Percentiles rank a stretch among this genome's conserved stretches.
Evolutionary conservation across 2,888 invertebrate species (phyloP).

Genomic region (Rotaria socialis): DNA sequence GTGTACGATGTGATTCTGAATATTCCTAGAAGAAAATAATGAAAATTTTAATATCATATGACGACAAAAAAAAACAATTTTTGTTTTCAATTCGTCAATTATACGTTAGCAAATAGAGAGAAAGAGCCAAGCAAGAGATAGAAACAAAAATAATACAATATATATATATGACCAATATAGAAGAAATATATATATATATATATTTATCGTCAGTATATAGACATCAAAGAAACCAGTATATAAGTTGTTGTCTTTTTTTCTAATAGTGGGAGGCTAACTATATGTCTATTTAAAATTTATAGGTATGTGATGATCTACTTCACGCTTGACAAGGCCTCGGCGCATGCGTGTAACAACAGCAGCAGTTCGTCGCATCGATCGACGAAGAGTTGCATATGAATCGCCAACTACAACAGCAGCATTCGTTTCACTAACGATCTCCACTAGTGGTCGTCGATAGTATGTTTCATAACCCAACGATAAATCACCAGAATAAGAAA

Average conservation of each 20-base stretch:
- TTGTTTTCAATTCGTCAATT: background rate
- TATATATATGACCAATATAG: background rate
- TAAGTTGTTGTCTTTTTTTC: background rate
- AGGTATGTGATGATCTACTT: background rate
- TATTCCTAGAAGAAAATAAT: background rate
- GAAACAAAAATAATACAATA: background rate
- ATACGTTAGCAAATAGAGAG: background rate
- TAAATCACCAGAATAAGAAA: background rate
- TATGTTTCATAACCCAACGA: background rate
- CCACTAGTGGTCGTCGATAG: background rate
- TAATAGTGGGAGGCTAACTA: background rate
- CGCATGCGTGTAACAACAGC: conserved; percentile 19
- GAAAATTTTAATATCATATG: too few species aligned
- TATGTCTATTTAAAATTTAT: background rate
- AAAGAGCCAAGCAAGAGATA: conserved; percentile 1
- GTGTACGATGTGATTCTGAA: conserved; percentile 12
- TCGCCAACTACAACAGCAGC: conserved; percentile 20
- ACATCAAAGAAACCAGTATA: background rate
- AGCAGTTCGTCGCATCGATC: conserved; percentile 31
- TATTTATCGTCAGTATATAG: background rate
- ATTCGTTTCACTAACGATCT: conserved; percentile 5
- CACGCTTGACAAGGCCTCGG: background rate
- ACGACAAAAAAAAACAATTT: too few species aligned
- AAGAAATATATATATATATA: background rate
- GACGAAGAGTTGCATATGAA: conserved; percentile 34